These are phyloP conservation scores for Meta bourneti DNA, from an alignment of 2,888 invertebrate species.

Conservation along the genomic window DNA sequence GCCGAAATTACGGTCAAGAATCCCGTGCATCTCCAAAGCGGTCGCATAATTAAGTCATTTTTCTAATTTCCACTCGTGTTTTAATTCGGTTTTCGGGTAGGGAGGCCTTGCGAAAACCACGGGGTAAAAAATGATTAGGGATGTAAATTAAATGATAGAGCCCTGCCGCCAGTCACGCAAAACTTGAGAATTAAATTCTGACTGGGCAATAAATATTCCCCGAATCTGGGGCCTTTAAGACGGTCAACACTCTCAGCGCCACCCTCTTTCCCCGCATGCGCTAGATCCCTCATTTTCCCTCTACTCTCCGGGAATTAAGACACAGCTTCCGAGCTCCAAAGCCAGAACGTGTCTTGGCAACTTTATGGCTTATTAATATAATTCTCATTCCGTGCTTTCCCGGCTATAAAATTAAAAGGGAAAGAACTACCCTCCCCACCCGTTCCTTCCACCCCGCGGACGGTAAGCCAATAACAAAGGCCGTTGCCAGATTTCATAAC, in stretches of 20 bases:
- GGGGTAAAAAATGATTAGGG: slow-evolving; percentile 58
- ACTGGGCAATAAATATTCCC: slow-evolving; percentile 55
- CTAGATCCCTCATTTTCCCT: not conserved
- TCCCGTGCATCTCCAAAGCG: slow-evolving; percentile 35
- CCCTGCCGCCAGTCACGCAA: slow-evolving; percentile 15
- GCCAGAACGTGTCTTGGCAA: slow-evolving; percentile 42
- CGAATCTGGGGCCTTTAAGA: slow-evolving; percentile 20
- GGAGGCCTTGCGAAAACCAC: slow-evolving; percentile 30
- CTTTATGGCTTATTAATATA: slow-evolving; percentile 68
- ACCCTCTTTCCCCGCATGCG: not conserved
- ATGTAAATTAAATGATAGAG: slow-evolving; percentile 61
- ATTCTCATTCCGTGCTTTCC: slow-evolving; percentile 33
- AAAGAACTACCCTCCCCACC: not conserved
- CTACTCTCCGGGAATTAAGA: slow-evolving; percentile 42
- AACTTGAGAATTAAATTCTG: slow-evolving; percentile 61
- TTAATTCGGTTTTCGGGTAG: slow-evolving; percentile 46
- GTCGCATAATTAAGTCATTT: slow-evolving; percentile 63
- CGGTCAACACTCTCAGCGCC: slow-evolving; percentile 37
- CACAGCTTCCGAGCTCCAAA: slow-evolving; percentile 17
- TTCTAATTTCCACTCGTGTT: slow-evolving; percentile 62
- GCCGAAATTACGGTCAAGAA: slow-evolving; percentile 45
- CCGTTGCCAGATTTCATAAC: slow-evolving; percentile 36
- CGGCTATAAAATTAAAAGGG: slow-evolving; percentile 30
- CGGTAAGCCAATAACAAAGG: slow-evolving; percentile 2
- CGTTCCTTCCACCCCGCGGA: not conserved